These are phyloP conservation scores for Dermolepida albohirtum DNA, from an alignment of 2,888 invertebrate species.

Conservation along the genomic window DNA sequence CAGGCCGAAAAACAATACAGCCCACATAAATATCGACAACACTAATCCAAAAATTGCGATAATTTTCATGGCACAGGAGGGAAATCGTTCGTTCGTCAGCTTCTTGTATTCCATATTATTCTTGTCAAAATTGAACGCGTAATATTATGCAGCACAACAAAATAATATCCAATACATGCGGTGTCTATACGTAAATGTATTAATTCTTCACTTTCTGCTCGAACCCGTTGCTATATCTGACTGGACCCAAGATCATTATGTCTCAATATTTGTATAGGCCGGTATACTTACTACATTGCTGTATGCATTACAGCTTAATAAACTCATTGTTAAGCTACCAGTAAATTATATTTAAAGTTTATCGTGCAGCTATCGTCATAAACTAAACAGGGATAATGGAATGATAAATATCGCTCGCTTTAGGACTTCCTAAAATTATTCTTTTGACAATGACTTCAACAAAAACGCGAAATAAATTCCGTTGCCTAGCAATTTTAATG, in stretches of 20 bases:
- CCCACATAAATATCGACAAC: conserved; percentile 31
- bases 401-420: conserved; percentile 1
- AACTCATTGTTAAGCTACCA: conserved; percentile 40
- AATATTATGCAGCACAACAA: conserved; percentile 12
- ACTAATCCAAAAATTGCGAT: conserved; percentile 24
- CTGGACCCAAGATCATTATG: conserved; percentile 42
- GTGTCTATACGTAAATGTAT: conserved; percentile 7
- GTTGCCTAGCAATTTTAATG: no score
- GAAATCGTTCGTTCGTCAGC: conserved; percentile 15
- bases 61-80: conserved; percentile 25
- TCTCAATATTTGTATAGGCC: conserved; percentile 41
- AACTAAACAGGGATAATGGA: conserved; percentile 28
- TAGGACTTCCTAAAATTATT: conserved; percentile 9
- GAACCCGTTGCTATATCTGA: conserved; percentile 36
- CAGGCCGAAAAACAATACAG: conserved; percentile 28
- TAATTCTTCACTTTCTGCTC: conserved; percentile 33
- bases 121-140: neutral
- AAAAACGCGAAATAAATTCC: neutral
- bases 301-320: conserved; percentile 38
- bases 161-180: neutral
- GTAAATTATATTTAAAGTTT: conserved; percentile 35
- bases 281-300: conserved; percentile 24
- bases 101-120: conserved; percentile 38
- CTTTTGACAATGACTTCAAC: conserved; percentile 18
- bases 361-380: conserved; percentile 20